A percentile compares a stretch with the other conserved stretches of the same genome.
Evolutionary conservation across 92 coral and sea anemone genomes (phyloP).

Genomic region (Heteractis magnifica): DNA sequence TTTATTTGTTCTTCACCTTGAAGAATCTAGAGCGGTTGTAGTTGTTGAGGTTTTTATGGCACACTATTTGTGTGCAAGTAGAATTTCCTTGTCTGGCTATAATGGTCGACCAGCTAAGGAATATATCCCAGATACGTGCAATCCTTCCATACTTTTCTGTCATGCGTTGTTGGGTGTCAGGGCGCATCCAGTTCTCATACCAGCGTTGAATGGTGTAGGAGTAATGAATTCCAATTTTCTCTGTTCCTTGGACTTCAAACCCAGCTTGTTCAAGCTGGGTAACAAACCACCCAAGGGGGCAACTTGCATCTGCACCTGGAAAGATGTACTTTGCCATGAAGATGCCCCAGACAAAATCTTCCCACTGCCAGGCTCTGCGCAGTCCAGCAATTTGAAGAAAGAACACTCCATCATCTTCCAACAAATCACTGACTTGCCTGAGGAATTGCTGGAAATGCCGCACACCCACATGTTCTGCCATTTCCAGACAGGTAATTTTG

Average conservation of each 20-base stretch:
- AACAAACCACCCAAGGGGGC: slow-evolving; percentile 87
- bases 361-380: slow-evolving; percentile 99
- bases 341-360: slow-evolving; percentile 96
- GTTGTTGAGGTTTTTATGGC: slow-evolving; percentile 94
- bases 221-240: slow-evolving; percentile 95
- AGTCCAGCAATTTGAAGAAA: slow-evolving; percentile 98
- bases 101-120: slow-evolving; percentile 98
- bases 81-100: slow-evolving; percentile 95
- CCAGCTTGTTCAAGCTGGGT: slow-evolving; percentile 93
- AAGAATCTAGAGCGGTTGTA: slow-evolving; percentile 87
- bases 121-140: slow-evolving; percentile 91
- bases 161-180: slow-evolving; percentile 73
- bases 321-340: slow-evolving; percentile 98
- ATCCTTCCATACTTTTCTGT: slow-evolving; percentile 74
- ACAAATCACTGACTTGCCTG: slow-evolving; percentile 88
- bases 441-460: slow-evolving; percentile 88
- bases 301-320: slow-evolving; percentile 98
- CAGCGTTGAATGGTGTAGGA: slow-evolving; percentile 90
- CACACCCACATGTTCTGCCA: slow-evolving; percentile 99
- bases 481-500: slow-evolving; percentile 97
- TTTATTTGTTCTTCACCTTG: slow-evolving; percentile 61
- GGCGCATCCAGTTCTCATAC: slow-evolving; percentile 96
- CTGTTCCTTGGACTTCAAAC: slow-evolving; percentile 85
- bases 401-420: slow-evolving; percentile 97
- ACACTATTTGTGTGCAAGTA: slow-evolving; percentile 93